Conservation (phyloP, 2,113 vertebrate species). For the Barbus barbus region DNA sequence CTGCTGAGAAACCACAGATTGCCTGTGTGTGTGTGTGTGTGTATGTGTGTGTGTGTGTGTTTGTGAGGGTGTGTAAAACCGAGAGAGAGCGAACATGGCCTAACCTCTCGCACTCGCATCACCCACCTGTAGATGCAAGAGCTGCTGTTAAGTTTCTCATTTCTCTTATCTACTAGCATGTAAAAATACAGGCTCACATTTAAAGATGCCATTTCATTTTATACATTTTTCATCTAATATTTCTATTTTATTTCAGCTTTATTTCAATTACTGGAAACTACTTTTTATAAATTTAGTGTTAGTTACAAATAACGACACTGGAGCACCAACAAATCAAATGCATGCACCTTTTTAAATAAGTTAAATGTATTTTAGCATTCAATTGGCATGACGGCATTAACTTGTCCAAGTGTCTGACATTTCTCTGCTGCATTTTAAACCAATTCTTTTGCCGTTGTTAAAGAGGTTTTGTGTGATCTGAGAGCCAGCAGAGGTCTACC, state of each 20-base stretch:
- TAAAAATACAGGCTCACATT: background rate
- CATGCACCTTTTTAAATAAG: background rate
- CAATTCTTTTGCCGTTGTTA: conserved; percentile 45
- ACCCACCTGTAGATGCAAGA: conserved; percentile 37
- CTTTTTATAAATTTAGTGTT: background rate
- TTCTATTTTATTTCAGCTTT: no score
- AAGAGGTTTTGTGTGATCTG: conserved; percentile 39
- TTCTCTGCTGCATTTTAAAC: conserved; percentile 35
- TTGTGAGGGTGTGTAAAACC: conserved; percentile 50
- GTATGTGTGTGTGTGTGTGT: conserved; percentile 48
- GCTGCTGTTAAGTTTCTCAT: conserved; percentile 25
- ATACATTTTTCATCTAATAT: no score
- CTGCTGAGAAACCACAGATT: conserved; percentile 86
- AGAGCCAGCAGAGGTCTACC: conserved; percentile 52
- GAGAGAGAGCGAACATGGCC: conserved; percentile 51
- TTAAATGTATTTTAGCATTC: conserved; percentile 7
- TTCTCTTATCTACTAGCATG: background rate
- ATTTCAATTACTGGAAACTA: background rate
- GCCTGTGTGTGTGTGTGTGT: conserved; percentile 41
- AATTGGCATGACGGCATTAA: background rate
- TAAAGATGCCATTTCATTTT: background rate
- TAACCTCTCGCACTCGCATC: conserved; percentile 37
- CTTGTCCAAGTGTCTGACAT: conserved; percentile 5
- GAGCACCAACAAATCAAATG: background rate
- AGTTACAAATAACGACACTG: background rate